These are phyloP conservation scores for Malurus leucopterus DNA, from an alignment of 2,797 vertebrate genomes.

Conservation along the genomic window DNA sequence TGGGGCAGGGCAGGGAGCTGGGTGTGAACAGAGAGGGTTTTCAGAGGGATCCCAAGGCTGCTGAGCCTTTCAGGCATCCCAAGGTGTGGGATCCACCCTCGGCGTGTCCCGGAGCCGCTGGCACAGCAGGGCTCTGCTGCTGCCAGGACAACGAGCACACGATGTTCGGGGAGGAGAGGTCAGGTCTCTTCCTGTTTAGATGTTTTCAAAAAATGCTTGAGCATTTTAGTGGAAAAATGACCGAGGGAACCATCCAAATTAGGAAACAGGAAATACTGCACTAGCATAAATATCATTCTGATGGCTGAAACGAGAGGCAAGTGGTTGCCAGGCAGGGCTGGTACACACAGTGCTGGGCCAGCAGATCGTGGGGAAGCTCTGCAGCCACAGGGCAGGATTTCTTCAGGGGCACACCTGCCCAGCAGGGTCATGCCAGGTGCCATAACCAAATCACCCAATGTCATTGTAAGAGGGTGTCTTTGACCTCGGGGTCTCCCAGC, in stretches of 20 bases:
- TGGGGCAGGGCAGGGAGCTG: background rate
- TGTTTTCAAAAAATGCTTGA: constrained; percentile 20
- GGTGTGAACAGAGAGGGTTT: background rate
- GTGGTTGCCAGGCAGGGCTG: background rate
- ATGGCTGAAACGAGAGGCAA: background rate
- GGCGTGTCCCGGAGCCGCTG: background rate
- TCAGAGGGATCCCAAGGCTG: background rate
- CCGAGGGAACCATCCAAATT: background rate
- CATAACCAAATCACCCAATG: background rate
- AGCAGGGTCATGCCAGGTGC: background rate
- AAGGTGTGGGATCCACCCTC: background rate
- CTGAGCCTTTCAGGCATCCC: background rate
- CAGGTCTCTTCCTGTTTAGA: constrained; percentile 61
- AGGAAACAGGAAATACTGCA: background rate
- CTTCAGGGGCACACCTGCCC: background rate
- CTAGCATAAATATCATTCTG: background rate
- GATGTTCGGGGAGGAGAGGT: constrained; percentile 44
- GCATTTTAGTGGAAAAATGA: constrained; percentile 42
- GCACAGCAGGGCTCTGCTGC: background rate
- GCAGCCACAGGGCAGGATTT: background rate
- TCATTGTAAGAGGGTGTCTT: background rate
- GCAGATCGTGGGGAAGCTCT: background rate
- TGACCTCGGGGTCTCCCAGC: background rate
- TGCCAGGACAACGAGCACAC: constrained; percentile 45
- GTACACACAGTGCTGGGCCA: background rate